A percentile compares a stretch with the other conserved stretches of the same genome.
phyloP scores from a whole-genome alignment of 2,797 vertebrate species.

The Halcyon badia region DNA sequence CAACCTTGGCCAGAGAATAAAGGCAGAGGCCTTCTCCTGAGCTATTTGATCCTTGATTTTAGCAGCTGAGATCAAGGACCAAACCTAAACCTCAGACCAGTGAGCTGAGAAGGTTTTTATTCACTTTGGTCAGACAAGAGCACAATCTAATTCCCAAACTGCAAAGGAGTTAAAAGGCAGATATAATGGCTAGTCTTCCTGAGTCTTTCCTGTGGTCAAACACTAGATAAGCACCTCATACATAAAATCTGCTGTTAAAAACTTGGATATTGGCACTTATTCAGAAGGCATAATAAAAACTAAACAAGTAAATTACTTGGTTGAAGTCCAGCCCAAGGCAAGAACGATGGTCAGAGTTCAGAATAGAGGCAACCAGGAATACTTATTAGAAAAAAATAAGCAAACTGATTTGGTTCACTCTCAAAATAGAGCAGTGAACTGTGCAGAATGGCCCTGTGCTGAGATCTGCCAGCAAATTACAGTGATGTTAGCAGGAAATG shows the following conservation, averaged over 20 bases:
- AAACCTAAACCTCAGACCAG: conserved; percentile 15
- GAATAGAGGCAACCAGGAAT: neutral
- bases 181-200: neutral
- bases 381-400: neutral
- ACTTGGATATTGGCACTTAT: neutral
- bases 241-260: neutral
- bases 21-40: conserved; percentile 35
- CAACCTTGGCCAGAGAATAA: conserved; percentile 52
- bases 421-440: neutral
- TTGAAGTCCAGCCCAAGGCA: neutral
- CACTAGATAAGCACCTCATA: neutral
- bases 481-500: neutral
- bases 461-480: neutral
- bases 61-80: neutral
- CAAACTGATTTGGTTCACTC: neutral
- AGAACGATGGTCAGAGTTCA: neutral
- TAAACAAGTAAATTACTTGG: neutral
- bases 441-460: neutral
- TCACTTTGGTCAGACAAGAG: neutral
- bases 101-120: neutral
- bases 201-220: neutral
- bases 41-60: conserved; percentile 55
- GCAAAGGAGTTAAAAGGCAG: neutral
- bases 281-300: neutral
- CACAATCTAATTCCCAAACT: neutral